Conservation (phyloP, 2,113 vertebrate genomes). For the Entomyzon cyanotis region DNA sequence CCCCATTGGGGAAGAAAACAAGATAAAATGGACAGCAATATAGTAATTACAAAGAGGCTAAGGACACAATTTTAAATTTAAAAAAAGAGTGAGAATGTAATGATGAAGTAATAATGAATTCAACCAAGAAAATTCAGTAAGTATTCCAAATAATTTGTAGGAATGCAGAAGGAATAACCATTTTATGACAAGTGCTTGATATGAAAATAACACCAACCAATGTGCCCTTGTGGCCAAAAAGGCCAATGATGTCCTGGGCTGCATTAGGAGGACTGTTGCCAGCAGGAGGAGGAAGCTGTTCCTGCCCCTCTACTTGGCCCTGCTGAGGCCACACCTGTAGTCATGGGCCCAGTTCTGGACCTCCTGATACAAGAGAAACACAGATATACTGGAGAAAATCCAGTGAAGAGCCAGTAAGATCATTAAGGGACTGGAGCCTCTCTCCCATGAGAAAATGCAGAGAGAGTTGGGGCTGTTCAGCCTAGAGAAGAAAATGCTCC, state of each 20-base stretch:
- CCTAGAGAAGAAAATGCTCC: background rate
- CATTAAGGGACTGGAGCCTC: background rate
- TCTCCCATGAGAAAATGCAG: background rate
- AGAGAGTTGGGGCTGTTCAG: background rate
- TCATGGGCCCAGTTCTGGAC: background rate
- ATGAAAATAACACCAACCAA: accelerated
- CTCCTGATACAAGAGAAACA: background rate
- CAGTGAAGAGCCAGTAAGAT: background rate
- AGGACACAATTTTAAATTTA: background rate
- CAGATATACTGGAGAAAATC: background rate
- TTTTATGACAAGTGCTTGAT: background rate
- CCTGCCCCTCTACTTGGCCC: background rate
- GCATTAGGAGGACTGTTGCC: background rate
- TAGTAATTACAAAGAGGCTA: background rate
- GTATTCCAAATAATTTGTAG: background rate
- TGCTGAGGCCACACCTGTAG: background rate
- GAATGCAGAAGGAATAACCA: background rate
- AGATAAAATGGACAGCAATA: background rate
- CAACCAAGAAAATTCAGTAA: background rate
- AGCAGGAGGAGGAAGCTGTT: background rate
- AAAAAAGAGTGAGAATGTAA: background rate
- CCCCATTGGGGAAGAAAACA: background rate
- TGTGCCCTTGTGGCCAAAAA: background rate
- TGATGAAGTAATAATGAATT: background rate
- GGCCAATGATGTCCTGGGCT: background rate